These are phyloP conservation scores for Automeris io DNA, from an alignment of 2,888 invertebrate species.

Conservation along the genomic window DNA sequence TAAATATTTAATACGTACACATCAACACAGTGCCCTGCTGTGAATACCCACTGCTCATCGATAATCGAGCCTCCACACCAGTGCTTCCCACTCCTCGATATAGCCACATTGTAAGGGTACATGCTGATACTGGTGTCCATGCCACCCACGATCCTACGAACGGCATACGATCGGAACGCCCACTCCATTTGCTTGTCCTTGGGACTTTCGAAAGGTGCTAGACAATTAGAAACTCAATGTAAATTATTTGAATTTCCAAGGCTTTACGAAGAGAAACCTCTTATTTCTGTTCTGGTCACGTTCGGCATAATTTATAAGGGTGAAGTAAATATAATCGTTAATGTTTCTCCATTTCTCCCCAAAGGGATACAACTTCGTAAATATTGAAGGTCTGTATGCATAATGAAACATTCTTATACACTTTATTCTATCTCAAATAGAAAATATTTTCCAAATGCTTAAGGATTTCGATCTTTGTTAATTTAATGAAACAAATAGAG, in stretches of 20 bases:
- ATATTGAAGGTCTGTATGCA: too few species aligned
- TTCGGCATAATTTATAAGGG: too few species aligned
- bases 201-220: constrained; percentile 29
- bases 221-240: constrained; percentile 4
- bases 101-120: constrained; percentile 67
- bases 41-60: constrained; percentile 69
- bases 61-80: constrained; percentile 69
- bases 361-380: too few species aligned
- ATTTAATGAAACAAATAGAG: too few species aligned
- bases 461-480: too few species aligned
- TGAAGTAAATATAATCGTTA: too few species aligned
- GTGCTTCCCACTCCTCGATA: constrained; percentile 54
- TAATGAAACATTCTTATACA: too few species aligned
- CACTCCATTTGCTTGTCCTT: constrained; percentile 48
- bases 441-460: too few species aligned
- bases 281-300: too few species aligned
- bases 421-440: too few species aligned
- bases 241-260: not conserved
- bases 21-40: constrained; percentile 66
- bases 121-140: constrained; percentile 65
- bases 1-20: constrained; percentile 44
- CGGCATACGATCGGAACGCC: constrained; percentile 59
- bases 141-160: constrained; percentile 60
- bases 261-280: too few species aligned
- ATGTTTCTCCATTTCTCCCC: too few species aligned